Conservation (phyloP, 1,140 invertebrate species). For the Drosophila nikananu region DNA sequence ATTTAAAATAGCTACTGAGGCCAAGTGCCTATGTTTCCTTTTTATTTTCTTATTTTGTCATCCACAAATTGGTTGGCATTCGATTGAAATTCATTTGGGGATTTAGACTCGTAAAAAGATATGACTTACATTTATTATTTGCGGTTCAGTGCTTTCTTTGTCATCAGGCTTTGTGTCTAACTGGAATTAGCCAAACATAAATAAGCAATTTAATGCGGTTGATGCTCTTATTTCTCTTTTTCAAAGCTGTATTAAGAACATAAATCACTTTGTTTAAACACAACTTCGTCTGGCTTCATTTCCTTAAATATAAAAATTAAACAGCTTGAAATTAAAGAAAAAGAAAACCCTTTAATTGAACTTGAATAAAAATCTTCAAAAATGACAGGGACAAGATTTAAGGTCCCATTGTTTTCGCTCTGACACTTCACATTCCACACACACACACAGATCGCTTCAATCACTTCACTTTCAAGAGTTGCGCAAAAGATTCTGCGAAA, state of each 20-base stretch:
- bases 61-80: conserved; percentile 47
- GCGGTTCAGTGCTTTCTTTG: conserved; percentile 54
- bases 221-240: background rate
- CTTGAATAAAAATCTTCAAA: conserved; percentile 1
- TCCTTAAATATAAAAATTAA: background rate
- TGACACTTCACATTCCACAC: conserved; percentile 9
- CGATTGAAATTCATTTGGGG: conserved; percentile 54
- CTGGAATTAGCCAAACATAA: conserved; percentile 37
- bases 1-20: conserved; percentile 71
- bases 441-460: conserved; percentile 11
- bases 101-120: conserved; percentile 20
- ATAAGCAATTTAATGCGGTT: conserved; percentile 28
- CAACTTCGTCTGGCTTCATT: background rate
- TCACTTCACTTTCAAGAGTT: conserved; percentile 28
- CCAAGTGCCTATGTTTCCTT: conserved; percentile 29
- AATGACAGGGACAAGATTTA: background rate
- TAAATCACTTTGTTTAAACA: background rate
- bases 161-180: conserved; percentile 18
- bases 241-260: background rate
- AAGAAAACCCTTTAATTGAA: background rate
- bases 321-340: background rate
- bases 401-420: conserved; percentile 17
- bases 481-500: conserved; percentile 49
- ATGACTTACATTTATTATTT: conserved; percentile 56
- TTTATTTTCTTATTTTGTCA: conserved; percentile 7